Base-by-base conservation (phyloP, 1,140 invertebrate genomes). In the Hylaeus volcanicus region DNA sequence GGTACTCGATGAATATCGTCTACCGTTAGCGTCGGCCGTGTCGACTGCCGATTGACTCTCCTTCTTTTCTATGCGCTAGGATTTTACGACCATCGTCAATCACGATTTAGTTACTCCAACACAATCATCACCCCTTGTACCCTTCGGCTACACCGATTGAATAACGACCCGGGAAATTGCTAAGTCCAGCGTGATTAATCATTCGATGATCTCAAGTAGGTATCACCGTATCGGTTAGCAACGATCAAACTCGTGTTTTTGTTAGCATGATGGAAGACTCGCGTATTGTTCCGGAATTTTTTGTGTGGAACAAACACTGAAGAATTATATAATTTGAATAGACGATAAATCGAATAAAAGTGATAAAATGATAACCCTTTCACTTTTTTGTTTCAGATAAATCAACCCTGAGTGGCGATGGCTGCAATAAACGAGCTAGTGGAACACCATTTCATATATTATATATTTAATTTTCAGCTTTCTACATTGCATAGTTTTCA, bases 1-100 rank as follows among this genome's bases (percentile, higher is more conserved):
- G 26, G 5, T 60, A 26, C 51, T 76, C 73, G 51, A 70, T 71
- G 73, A 76, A 71, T 63, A 81, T 65, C 66, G 74, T 41, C 48
- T 3, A 26, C 41, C 74, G 39, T 79, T 58, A 53, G 2, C 14
- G 48, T 5, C 11, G 37, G n/a, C n/a, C 41, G 56, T 26, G 48
- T 5, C 11, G 37, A n/a, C n/a, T 48, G 56, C 15, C 8, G 8
- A 69, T 65, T 37, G 45, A 58, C 66, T 65, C 39, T 61, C 58
- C 15, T 64, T n/a, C 45, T 69, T 60, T 51, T 5, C 61, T 70
- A 58, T n/a, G 15, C 11, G 45, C 45, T 12, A 11, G 15, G 12
- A 74, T 69, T 80, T 75, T 39, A 51, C 64, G 65, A 41, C 15
- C 60, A 45, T 60, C 71, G 14, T 79, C 72, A 72, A 68, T 78